Percentiles rank a stretch among this genome's conserved stretches.
Conservation (phyloP, 2,888 invertebrate species). For the Prosapia bicincta region DNA sequence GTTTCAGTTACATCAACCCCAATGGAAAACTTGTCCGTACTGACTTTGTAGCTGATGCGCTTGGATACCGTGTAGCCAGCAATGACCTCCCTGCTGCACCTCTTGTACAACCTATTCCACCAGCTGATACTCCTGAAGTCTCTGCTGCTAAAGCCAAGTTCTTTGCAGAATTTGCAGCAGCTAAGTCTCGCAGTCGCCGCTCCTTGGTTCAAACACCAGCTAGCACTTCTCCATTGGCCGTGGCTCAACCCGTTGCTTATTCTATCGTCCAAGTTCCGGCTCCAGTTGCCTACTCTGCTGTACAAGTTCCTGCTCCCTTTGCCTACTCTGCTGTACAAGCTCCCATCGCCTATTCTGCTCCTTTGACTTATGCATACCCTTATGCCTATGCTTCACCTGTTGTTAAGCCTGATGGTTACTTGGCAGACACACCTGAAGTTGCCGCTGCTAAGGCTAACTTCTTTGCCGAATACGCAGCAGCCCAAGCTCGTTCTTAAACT, state of each 20-base stretch:
- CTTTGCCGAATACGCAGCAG: constrained; percentile 43
- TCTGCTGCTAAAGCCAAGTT: constrained; percentile 32
- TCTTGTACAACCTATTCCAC: constrained; percentile 26
- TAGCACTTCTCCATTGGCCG: constrained; percentile 25
- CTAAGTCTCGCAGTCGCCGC: background rate
- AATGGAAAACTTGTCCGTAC: constrained; percentile 46
- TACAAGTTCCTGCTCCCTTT: constrained; percentile 17
- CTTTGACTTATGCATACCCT: background rate
- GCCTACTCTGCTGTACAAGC: constrained; percentile 13
- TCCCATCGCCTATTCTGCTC: background rate
- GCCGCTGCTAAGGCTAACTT: constrained; percentile 49
- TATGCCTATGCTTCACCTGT: constrained; percentile 12
- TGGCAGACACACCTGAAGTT: constrained; percentile 42
- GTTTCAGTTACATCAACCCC: constrained; percentile 48
- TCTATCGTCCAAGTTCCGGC: constrained; percentile 20
- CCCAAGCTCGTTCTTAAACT: constrained; percentile 22
- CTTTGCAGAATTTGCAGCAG: background rate
- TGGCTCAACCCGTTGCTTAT: constrained; percentile 17
- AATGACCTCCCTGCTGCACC: constrained; percentile 45
- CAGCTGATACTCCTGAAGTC: constrained; percentile 30
- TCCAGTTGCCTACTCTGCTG: constrained; percentile 22
- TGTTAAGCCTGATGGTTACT: constrained; percentile 12
- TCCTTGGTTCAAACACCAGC: constrained; percentile 27
- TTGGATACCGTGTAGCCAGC: constrained; percentile 46
- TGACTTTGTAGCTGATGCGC: constrained; percentile 47